phyloP scores from a whole-genome alignment of 2,888 invertebrate genomes.

The Protonemura montana region DNA sequence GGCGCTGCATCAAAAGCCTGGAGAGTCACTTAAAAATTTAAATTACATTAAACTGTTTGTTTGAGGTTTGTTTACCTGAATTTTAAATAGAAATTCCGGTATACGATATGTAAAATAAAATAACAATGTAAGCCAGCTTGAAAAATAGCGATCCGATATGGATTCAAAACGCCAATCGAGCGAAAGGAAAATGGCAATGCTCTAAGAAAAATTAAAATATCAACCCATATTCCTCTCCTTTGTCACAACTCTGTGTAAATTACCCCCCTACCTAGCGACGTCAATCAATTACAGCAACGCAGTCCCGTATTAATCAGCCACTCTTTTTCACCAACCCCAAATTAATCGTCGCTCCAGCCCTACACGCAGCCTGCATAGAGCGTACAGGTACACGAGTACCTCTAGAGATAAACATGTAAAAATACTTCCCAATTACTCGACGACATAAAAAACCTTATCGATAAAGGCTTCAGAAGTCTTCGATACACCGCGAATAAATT shows the following conservation, averaged over 20 bases:
- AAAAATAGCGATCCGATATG: too few species aligned
- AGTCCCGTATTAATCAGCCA: constrained; percentile 18
- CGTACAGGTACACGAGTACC: too few species aligned
- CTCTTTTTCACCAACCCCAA: constrained; percentile 22
- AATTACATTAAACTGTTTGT: neutral
- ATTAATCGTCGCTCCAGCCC: neutral
- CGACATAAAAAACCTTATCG: too few species aligned
- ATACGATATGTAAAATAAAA: neutral
- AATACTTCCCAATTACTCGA: too few species aligned
- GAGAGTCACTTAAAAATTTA: neutral
- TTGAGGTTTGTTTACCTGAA: neutral
- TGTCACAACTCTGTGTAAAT: neutral
- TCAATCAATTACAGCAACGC: constrained; percentile 26
- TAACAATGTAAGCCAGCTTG: neutral
- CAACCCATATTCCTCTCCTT: neutral
- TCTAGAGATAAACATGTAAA: too few species aligned
- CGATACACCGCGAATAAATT: too few species aligned
- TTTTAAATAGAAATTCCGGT: neutral
- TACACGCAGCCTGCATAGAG: constrained; percentile 7
- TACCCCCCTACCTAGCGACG: neutral
- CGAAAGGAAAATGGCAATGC: neutral
- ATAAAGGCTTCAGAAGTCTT: too few species aligned
- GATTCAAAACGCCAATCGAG: neutral
- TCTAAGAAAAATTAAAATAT: neutral
- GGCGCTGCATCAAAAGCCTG: too few species aligned